phyloP scores from a whole-genome alignment of 2,888 invertebrate genomes.

The Orgyia antiqua region DNA sequence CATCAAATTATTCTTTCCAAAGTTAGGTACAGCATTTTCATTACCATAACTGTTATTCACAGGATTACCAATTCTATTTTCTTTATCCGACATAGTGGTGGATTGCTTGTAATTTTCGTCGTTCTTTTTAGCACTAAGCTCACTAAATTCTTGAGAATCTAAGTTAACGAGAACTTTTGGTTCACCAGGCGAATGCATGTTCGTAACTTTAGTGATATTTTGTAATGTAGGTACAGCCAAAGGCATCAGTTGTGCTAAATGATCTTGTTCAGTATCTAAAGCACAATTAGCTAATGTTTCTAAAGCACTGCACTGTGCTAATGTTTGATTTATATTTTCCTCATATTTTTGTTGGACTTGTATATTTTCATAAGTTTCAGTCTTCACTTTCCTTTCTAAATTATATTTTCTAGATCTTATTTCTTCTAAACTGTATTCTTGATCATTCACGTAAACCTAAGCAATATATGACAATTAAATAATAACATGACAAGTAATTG shows the following conservation, averaged over 20 bases:
- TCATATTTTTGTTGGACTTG: constrained; percentile 40
- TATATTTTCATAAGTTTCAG: constrained; percentile 41
- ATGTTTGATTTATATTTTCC: constrained; percentile 57
- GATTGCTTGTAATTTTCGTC: constrained; percentile 47
- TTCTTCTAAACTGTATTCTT: constrained; percentile 89
- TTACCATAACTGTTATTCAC: constrained; percentile 34
- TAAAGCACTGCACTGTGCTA: constrained; percentile 68
- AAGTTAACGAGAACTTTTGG: constrained; percentile 68
- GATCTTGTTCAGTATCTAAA: constrained; percentile 65
- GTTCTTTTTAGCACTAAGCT: constrained; percentile 48
- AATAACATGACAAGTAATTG: too few species aligned
- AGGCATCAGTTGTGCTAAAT: constrained; percentile 66
- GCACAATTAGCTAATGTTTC: constrained; percentile 73
- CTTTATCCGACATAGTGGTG: constrained; percentile 43
- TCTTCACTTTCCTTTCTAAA: constrained; percentile 48
- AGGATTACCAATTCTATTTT: constrained; percentile 42
- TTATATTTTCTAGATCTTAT: constrained; percentile 80
- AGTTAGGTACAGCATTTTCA: constrained; percentile 46
- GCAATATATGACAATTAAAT: too few species aligned
- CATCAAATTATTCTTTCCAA: constrained; percentile 62
- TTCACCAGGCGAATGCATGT: constrained; percentile 71
- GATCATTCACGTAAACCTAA: constrained; percentile 72
- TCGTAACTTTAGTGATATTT: constrained; percentile 67
- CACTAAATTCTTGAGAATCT: constrained; percentile 70
- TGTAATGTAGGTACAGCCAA: constrained; percentile 62